These are phyloP conservation scores for Tachina lurida DNA, from an alignment of 2,888 invertebrate genomes.

Conservation along the genomic window DNA sequence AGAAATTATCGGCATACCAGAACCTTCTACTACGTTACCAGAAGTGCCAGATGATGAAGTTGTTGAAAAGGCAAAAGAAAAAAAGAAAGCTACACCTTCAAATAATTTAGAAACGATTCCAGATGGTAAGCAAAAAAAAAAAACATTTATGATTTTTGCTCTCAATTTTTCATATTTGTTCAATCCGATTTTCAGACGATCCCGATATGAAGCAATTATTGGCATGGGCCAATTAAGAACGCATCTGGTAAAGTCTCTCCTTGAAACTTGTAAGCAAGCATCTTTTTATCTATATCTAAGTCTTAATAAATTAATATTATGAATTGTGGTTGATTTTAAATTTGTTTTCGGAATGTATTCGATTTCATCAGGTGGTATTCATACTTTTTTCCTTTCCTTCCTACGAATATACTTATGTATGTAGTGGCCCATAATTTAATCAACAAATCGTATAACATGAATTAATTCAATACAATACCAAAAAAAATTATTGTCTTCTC, in stretches of 20 bases:
- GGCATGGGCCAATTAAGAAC: conserved; percentile 88
- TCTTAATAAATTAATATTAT: conserved; percentile 51
- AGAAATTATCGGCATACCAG: conserved; percentile 91
- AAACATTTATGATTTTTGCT: no score
- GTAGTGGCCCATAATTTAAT: no score
- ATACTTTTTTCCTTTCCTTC: neutral
- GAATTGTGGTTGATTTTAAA: conserved; percentile 14
- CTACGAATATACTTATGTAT: no score
- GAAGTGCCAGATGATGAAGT: conserved; percentile 88
- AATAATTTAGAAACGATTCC: conserved; percentile 61
- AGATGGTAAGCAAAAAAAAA: conserved; percentile 48
- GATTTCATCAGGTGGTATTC: neutral
- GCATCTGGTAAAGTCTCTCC: conserved; percentile 1
- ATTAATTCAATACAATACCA: no score
- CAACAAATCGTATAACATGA: no score
- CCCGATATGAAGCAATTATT: conserved; percentile 90
- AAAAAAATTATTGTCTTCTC: no score
- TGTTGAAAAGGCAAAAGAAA: conserved; percentile 81
- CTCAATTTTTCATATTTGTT: neutral
- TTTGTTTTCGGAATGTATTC: neutral
- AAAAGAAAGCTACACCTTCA: conserved; percentile 76
- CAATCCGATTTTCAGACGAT: conserved; percentile 82
- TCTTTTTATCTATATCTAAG: conserved; percentile 62
- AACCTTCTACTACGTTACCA: conserved; percentile 88
- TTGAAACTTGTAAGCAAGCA: conserved; percentile 41